Conservation (phyloP, 2,888 invertebrate species). For the Hedya salicella region DNA sequence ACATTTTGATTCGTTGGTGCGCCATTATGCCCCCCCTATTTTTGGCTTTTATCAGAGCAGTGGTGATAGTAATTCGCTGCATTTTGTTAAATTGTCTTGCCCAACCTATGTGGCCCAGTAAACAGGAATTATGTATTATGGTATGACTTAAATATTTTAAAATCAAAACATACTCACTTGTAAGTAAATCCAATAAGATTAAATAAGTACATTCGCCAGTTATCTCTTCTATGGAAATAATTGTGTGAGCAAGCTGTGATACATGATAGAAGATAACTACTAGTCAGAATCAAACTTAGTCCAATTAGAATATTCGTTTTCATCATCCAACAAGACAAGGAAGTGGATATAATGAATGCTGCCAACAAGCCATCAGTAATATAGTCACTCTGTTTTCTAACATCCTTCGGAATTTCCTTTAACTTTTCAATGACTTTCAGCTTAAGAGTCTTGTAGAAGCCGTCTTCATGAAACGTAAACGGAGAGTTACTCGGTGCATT, state of each 20-base stretch:
- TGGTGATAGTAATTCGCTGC: no score
- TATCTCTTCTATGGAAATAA: slow-evolving; percentile 91
- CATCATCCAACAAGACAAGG: slow-evolving; percentile 66
- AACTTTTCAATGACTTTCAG: slow-evolving; percentile 82
- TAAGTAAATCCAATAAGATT: slow-evolving; percentile 88
- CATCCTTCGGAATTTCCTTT: slow-evolving; percentile 76
- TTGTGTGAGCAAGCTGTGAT: slow-evolving; percentile 89
- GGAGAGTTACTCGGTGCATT: slow-evolving; percentile 87
- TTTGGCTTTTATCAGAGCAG: no score
- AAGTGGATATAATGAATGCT: slow-evolving; percentile 57
- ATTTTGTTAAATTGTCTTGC: no score
- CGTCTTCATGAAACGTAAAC: slow-evolving; percentile 89
- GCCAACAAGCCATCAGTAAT: slow-evolving; percentile 63
- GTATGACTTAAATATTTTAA: no score
- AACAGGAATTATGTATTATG: no score
- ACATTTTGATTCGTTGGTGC: no score
- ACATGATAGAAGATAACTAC: slow-evolving; percentile 62
- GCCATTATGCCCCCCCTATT: no score
- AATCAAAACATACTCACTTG: slow-evolving; percentile 70
- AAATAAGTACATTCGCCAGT: slow-evolving; percentile 92
- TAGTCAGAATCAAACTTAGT: slow-evolving; percentile 56
- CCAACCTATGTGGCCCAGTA: no score
- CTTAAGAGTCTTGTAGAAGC: slow-evolving; percentile 91
- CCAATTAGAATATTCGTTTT: slow-evolving; percentile 60
- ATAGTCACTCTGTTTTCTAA: slow-evolving; percentile 66